Evolutionary conservation across 2,888 invertebrate genomes (phyloP).

Genomic region (Noctuana brunneofusca): DNA sequence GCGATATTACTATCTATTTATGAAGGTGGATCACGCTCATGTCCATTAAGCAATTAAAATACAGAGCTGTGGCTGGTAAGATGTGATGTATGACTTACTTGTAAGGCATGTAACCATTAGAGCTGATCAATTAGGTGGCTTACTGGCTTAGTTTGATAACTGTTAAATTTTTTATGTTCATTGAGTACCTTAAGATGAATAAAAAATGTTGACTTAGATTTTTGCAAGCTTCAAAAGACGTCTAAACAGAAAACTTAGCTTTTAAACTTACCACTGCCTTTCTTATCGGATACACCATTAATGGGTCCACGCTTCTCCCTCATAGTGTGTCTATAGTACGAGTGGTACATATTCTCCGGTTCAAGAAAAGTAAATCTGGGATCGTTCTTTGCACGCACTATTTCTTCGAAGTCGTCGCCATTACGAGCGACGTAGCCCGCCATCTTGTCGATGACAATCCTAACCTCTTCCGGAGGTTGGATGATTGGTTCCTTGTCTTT

Average conservation of each 20-base stretch:
- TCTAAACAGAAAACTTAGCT: background rate
- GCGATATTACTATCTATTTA: too few species aligned
- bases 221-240: too few species aligned
- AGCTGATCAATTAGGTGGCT: too few species aligned
- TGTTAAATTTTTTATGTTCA: too few species aligned
- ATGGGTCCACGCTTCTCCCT: slow-evolving; percentile 55
- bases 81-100: too few species aligned
- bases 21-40: too few species aligned
- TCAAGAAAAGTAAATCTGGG: slow-evolving; percentile 94
- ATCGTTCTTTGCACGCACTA: slow-evolving; percentile 92
- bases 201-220: too few species aligned
- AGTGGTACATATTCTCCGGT: slow-evolving; percentile 88
- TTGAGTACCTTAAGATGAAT: too few species aligned
- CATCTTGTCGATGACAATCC: slow-evolving; percentile 97
- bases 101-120: too few species aligned
- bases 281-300: slow-evolving; percentile 49
- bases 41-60: too few species aligned
- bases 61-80: too few species aligned
- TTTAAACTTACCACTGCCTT: slow-evolving; percentile 32
- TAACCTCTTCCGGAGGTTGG: slow-evolving; percentile 91
- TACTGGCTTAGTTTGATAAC: too few species aligned
- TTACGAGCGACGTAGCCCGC: slow-evolving; percentile 98
- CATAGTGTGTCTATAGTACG: slow-evolving; percentile 88
- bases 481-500: slow-evolving; percentile 68
- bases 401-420: slow-evolving; percentile 95